These are phyloP conservation scores for Petaurus breviceps DNA, from an alignment of 2,113 vertebrate genomes.

Conservation along the genomic window DNA sequence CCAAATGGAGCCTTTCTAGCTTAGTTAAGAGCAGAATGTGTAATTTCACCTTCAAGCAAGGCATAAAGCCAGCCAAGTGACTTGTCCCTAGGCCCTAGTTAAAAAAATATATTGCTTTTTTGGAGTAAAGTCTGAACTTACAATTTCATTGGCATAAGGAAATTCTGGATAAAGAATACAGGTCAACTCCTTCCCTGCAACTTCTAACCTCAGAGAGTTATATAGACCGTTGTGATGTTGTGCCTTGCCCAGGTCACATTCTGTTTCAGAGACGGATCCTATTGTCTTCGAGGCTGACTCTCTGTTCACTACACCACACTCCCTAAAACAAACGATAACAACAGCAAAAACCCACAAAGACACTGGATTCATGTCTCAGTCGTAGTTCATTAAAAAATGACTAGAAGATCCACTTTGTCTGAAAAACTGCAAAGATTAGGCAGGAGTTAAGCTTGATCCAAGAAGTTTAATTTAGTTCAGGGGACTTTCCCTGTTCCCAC, in stretches of 20 bases:
- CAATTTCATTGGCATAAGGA: not conserved
- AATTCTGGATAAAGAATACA: not conserved
- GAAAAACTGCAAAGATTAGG: not conserved
- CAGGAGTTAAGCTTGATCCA: not conserved
- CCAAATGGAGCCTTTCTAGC: conserved; percentile 24
- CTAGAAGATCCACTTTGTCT: not conserved
- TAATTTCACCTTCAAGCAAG: not conserved
- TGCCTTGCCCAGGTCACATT: not conserved
- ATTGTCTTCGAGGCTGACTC: not conserved
- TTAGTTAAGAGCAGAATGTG: not conserved
- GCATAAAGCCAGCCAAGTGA: not conserved
- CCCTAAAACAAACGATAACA: not conserved
- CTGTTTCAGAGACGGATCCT: not conserved
- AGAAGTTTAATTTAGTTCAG: not conserved
- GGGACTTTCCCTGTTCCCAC: not conserved
- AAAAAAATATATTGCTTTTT: not conserved
- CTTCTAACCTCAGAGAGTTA: not conserved
- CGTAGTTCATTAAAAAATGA: not conserved
- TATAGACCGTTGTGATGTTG: not conserved
- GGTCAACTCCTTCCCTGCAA: not conserved
- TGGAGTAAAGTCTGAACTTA: not conserved
- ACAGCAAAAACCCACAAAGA: not conserved
- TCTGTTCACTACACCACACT: not conserved
- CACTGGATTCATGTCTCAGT: not conserved
- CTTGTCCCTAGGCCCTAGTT: not conserved